These are phyloP conservation scores for Perithous albicinctus DNA, from an alignment of 2,888 invertebrate species.

Conservation along the genomic window DNA sequence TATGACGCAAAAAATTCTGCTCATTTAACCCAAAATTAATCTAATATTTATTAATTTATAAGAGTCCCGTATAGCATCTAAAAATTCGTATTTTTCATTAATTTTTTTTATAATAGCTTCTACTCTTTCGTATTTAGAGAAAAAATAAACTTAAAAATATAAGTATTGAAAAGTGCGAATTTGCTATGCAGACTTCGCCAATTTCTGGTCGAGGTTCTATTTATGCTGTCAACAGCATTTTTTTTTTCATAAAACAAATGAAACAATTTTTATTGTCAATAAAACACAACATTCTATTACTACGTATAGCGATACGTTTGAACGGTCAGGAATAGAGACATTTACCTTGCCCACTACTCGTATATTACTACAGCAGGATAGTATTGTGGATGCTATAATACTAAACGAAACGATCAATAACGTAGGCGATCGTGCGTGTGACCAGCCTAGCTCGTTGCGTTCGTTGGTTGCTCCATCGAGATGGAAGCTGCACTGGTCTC, in stretches of 20 bases:
- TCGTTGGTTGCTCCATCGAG: constrained; percentile 42
- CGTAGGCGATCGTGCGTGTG: constrained; percentile 52
- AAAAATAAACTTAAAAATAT: no score
- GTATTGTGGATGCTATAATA: constrained; percentile 11
- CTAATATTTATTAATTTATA: not conserved
- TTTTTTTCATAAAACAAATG: not conserved
- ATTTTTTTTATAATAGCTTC: no score
- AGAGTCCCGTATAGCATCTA: no score
- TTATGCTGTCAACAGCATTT: not conserved
- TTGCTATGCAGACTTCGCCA: no score
- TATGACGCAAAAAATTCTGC: no score
- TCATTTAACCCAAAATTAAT: no score
- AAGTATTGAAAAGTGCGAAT: no score
- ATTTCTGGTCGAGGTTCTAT: not conserved
- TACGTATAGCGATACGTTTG: not conserved
- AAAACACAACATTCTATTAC: not conserved
- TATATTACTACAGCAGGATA: not conserved
- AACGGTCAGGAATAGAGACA: constrained; percentile 5
- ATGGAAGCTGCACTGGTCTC: constrained; percentile 34
- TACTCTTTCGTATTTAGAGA: no score
- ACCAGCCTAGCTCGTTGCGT: constrained; percentile 43
- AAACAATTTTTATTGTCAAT: not conserved
- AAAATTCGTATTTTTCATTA: no score
- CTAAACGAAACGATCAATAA: constrained; percentile 38
- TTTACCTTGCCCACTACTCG: not conserved